These are phyloP conservation scores for Isichthys henryi DNA, from an alignment of 2,113 vertebrate species.

Conservation along the genomic window DNA sequence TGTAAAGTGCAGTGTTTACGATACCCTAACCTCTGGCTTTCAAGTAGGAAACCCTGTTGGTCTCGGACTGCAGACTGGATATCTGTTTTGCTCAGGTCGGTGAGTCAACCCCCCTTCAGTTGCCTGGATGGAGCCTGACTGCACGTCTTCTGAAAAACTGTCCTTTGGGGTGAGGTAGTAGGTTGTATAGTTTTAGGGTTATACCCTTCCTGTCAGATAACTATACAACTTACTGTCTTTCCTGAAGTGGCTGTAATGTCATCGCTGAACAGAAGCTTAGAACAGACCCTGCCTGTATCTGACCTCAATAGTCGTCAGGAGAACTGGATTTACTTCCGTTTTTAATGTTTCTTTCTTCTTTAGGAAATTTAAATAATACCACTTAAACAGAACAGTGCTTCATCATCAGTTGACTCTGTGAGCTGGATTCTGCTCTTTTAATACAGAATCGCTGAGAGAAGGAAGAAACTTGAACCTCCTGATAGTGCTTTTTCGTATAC, in stretches of 20 bases:
- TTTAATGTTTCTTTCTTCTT: background rate
- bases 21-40: background rate
- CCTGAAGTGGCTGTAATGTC: slow-evolving; percentile 89
- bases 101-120: background rate
- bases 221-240: slow-evolving; percentile 99
- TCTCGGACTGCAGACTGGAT: background rate
- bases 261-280: slow-evolving; percentile 44
- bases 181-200: slow-evolving; percentile 99
- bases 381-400: background rate
- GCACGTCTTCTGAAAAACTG: slow-evolving; percentile 44
- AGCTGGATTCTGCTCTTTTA: background rate
- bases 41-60: background rate
- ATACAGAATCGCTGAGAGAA: background rate
- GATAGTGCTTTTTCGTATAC: background rate
- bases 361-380: background rate
- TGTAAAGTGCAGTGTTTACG: background rate
- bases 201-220: slow-evolving; percentile 87
- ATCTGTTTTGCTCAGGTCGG: background rate
- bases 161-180: slow-evolving; percentile 99
- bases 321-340: background rate
- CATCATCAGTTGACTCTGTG: background rate
- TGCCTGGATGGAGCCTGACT: background rate
- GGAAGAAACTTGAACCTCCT: background rate
- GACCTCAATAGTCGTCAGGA: background rate
- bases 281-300: background rate